Evolutionary conservation across 2,797 vertebrate genomes (phyloP), one percentile per base, ranked within the genome.

Genomic region (Tachyglossus aculeatus): DNA sequence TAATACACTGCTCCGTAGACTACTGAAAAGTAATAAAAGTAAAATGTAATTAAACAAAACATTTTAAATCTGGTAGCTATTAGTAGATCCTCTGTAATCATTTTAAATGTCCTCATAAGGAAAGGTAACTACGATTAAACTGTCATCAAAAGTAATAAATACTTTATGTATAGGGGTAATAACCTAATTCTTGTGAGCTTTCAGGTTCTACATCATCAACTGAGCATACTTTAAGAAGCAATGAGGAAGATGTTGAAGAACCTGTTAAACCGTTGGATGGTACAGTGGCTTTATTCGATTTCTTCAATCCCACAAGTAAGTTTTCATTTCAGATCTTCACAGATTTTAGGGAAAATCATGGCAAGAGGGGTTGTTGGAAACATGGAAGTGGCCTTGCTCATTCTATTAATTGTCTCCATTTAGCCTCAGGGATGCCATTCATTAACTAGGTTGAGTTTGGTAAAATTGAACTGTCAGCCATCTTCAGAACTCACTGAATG

Each of bases 261-360:
- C 11, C 4, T 48, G n/a, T 41, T 19, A 1, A 9, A 38, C 44
- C 57, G 25, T 0, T 53, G 29, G 6, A 40, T 34, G 33, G 13
- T 7, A 1, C 0, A 0, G 11, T 45, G 19, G 0, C 1, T 38
- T 0, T 81, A 15, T 0, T 25, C 2, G 22, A 1, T 3, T 90
- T 91, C 80, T 90, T 93, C 68, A 86, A 48, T 33, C 92, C 92
- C 51, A 27, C 66, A 59, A 91, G 92, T 92, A 90, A 89, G 90
- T 91, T 72, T 39, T 62, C 19, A 29, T 66, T 66, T n/a, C n/a
- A n/a, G n/a, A n/a, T n/a, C n/a, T n/a, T n/a, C n/a, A n/a, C n/a
- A n/a, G n/a, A n/a, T n/a, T n/a, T n/a, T n/a, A n/a, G n/a, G n/a
- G n/a, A n/a, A n/a, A n/a, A n/a, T n/a, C n/a, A n/a, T n/a, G n/a